Evolutionary conservation across 2,888 invertebrate genomes (phyloP), one percentile per base, ranked within the genome.

Genomic region (Caprella mutica): DNA sequence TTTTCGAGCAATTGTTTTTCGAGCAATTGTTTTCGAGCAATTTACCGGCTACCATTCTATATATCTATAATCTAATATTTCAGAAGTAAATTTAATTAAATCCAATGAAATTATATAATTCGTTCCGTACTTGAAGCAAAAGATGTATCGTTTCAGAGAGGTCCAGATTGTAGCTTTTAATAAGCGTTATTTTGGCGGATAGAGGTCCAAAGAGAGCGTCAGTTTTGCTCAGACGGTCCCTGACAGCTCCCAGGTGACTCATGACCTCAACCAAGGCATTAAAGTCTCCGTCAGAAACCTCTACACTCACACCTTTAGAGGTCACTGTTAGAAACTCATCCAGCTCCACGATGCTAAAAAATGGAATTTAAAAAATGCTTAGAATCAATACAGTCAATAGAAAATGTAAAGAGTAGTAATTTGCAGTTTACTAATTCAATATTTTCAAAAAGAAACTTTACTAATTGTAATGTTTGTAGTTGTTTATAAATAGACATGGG

Each of bases 201-300:
- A 96, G 77, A 0, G 96, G 94, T 61, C 86, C 87, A 72, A 96
- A 96, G 91, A 96, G 93, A 67, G 88, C 89, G 71, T 96, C 94
- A 0, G 93, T 93, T 12, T 81, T 81, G 3, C 80, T 76, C 66
- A 88, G 84, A 38, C 93, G 78, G 69, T 96, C 94, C 74, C 92
- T 92, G 0, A 96, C 92, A 17, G 51, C 81, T 78, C 91, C 82
- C 27, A 96, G 76, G 71, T 84, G 89, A 5, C 87, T 91, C 93
- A 96, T 96, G n/a, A 91, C 84, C 67, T 81, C 84, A 2, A 96
- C 90, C 52, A 96, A 76, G 2, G 85, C 86, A 58, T 82, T 80
- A 68, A 93, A 93, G 72, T 94, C 88, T 6, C 94, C 94, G 73
- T 91, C 91, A 39, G 81, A 79, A 0, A 89, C 84, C 0, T 85